Percentiles rank a stretch among this genome's conserved stretches.
Conservation (phyloP, 1,140 invertebrate genomes). For the Drosophila mauritiana region DNA sequence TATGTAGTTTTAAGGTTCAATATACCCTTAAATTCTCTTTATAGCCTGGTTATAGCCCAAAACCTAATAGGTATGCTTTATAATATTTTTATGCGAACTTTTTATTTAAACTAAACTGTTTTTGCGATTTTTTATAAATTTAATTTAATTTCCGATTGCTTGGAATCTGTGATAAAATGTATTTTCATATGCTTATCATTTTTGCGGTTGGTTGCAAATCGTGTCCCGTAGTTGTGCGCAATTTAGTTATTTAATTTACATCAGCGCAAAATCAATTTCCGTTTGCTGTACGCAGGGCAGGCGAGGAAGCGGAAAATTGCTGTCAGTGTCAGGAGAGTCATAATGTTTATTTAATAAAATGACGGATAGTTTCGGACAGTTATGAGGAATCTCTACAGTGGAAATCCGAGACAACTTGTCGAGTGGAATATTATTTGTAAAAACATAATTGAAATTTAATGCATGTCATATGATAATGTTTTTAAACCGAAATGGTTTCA, state of each 20-base stretch:
- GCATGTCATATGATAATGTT: too few relatives aligned
- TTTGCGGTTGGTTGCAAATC: slow-evolving; percentile 15
- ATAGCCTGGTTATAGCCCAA: neutral
- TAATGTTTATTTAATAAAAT: slow-evolving; percentile 31
- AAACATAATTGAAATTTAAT: too few relatives aligned
- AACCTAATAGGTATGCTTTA: slow-evolving; percentile 4
- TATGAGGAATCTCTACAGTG: neutral
- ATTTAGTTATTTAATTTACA: slow-evolving; percentile 39
- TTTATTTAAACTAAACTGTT: neutral
- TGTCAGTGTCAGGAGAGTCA: slow-evolving; percentile 18
- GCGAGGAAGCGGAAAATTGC: slow-evolving; percentile 11
- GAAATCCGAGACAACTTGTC: neutral
- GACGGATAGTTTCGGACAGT: slow-evolving; percentile 7
- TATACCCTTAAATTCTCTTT: neutral
- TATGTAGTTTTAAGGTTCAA: neutral
- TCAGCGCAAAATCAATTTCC: slow-evolving; percentile 44
- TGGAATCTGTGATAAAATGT: neutral
- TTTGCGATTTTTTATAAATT: neutral
- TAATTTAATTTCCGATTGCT: neutral
- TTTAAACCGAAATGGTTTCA: too few relatives aligned
- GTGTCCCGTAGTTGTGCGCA: slow-evolving; percentile 5
- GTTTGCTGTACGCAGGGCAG: slow-evolving; percentile 8
- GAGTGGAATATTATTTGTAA: neutral
- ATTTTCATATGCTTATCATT: neutral
- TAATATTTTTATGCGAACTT: too few relatives aligned